Evolutionary conservation across 2,888 invertebrate species (phyloP).

Genomic region (Dasypogon diadema): DNA sequence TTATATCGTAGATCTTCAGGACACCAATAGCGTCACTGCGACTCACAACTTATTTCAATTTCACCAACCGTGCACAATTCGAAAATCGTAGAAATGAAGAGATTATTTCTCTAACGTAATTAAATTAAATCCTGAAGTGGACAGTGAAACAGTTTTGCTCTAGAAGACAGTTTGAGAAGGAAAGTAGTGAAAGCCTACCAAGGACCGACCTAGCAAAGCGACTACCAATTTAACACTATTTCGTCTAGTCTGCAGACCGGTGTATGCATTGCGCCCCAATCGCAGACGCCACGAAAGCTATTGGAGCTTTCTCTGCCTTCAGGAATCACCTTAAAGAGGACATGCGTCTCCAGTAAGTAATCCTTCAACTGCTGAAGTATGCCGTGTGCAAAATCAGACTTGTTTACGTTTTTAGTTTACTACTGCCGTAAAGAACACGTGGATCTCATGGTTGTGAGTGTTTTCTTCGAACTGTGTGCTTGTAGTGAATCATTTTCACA

Average conservation of each 20-base stretch:
- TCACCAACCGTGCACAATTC: neutral
- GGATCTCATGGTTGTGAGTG: neutral
- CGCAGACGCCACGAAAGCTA: constrained; percentile 30
- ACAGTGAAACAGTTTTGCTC: neutral
- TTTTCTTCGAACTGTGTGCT: constrained; percentile 14
- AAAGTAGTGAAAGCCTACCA: neutral
- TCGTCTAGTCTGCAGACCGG: constrained; percentile 36
- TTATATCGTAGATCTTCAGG: constrained; percentile 5
- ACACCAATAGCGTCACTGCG: too few species aligned
- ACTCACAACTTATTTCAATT: too few species aligned
- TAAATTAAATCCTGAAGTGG: neutral
- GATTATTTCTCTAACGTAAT: neutral
- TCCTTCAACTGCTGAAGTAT: neutral
- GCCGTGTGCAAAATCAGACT: constrained; percentile 19
- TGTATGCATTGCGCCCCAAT: constrained; percentile 19
- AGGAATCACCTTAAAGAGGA: constrained; percentile 1
- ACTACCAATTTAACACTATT: constrained; percentile 22
- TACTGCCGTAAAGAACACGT: constrained; percentile 21
- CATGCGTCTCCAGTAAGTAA: constrained; percentile 16
- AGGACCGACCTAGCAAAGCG: constrained; percentile 18
- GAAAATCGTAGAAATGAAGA: neutral
- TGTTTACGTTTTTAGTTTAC: constrained; percentile 40
- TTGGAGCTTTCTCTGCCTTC: constrained; percentile 1
- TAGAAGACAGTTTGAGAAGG: constrained; percentile 9
- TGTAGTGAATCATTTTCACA: neutral